Percentiles rank a stretch among this genome's conserved stretches.
Conservation (phyloP, 2,888 invertebrate genomes). For the Craniophora ligustri region DNA sequence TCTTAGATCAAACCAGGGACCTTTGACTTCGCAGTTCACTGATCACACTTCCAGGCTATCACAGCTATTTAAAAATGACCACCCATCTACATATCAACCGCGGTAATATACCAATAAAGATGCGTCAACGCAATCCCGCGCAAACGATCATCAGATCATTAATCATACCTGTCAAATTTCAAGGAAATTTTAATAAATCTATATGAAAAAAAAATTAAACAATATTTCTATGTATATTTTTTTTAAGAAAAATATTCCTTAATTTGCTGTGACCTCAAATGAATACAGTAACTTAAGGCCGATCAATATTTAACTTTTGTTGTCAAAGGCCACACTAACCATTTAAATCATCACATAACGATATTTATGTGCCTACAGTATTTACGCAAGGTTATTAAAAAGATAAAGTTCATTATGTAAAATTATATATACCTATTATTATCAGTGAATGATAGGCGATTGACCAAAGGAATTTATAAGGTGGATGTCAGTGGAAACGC, state of each 20-base stretch:
- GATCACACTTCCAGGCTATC: no score
- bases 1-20: no score
- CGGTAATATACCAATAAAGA: background rate
- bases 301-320: conserved; percentile 26
- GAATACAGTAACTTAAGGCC: conserved; percentile 2
- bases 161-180: background rate
- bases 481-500: no score
- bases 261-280: background rate
- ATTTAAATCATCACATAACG: background rate
- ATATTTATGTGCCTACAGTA: background rate
- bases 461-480: no score
- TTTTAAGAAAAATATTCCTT: background rate
- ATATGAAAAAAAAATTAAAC: no score
- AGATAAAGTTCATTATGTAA: no score
- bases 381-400: background rate
- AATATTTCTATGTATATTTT: background rate
- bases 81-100: background rate
- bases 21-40: no score
- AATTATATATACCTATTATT: background rate
- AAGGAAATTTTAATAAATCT: conserved; percentile 2
- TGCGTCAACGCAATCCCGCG: background rate
- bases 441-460: no score
- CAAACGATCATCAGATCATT: background rate
- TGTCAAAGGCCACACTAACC: conserved; percentile 7
- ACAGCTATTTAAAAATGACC: background rate